Percentiles rank a stretch among this genome's conserved stretches.
Conservation (phyloP, 1,140 invertebrate species). For the Lordiphosa collinella region DNA sequence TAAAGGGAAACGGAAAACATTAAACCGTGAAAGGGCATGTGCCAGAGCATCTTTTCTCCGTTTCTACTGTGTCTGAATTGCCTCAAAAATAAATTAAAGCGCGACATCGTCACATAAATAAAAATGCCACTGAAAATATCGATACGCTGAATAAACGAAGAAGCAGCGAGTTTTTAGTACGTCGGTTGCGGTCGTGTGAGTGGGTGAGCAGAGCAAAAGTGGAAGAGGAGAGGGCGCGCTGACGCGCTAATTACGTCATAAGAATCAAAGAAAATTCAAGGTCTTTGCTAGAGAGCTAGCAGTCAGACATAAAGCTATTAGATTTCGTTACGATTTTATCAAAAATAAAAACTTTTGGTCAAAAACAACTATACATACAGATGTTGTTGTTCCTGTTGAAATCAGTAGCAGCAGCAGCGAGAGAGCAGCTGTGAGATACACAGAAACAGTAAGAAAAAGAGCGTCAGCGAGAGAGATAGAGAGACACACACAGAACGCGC, state of each 20-base stretch:
- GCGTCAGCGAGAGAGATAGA: slow-evolving; percentile 39
- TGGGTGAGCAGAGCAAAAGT: slow-evolving; percentile 29
- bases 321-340: slow-evolving; percentile 72
- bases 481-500: slow-evolving; percentile 45
- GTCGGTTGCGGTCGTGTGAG: slow-evolving; percentile 53
- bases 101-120: slow-evolving; percentile 54
- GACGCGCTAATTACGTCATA: slow-evolving; percentile 76
- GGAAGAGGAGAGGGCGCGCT: slow-evolving; percentile 6
- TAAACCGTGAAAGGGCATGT: slow-evolving; percentile 37
- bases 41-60: slow-evolving; percentile 6
- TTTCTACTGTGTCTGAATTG: slow-evolving; percentile 25
- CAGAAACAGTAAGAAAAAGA: slow-evolving; percentile 30
- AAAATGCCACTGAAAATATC: slow-evolving; percentile 74
- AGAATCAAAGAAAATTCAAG: slow-evolving; percentile 78
- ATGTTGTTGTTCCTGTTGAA: slow-evolving; percentile 47
- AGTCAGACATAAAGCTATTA: slow-evolving; percentile 58
- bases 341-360: slow-evolving; percentile 65
- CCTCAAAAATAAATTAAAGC: slow-evolving; percentile 36
- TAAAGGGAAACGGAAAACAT: slow-evolving; percentile 30
- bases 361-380: slow-evolving; percentile 34
- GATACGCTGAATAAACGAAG: slow-evolving; percentile 75
- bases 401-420: slow-evolving; percentile 37
- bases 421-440: slow-evolving; percentile 61
- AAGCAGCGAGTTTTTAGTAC: slow-evolving; percentile 65
- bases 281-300: slow-evolving; percentile 45